Evolutionary conservation across 2,113 vertebrate species (phyloP).

Genomic region (Raja brachyura): DNA sequence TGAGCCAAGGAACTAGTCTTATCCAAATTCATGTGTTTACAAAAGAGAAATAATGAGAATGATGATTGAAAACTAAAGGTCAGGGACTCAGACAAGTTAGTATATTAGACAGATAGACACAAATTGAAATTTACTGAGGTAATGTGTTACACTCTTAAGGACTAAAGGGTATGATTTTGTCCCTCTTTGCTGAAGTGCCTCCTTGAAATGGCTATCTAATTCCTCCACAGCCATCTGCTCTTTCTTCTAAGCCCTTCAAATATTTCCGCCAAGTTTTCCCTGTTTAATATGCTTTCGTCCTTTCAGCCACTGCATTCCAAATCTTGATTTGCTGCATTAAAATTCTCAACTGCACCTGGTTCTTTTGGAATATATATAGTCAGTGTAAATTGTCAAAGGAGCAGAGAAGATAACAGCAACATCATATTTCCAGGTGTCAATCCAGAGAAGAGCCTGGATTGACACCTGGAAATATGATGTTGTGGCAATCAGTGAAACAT

Average conservation of each 20-base stretch:
- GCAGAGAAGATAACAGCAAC: too few relatives aligned
- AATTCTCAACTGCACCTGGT: background rate
- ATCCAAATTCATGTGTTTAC: background rate
- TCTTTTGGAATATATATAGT: background rate
- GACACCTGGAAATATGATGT: too few relatives aligned
- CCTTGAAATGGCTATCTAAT: background rate
- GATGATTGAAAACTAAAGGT: background rate
- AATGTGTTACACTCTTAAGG: background rate
- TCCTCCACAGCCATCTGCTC: background rate
- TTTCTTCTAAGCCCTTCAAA: too few relatives aligned
- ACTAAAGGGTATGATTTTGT: too few relatives aligned
- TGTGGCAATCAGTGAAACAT: too few relatives aligned
- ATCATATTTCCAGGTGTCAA: too few relatives aligned
- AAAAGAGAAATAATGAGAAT: background rate
- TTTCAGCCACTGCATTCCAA: background rate
- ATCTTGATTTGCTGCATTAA: background rate
- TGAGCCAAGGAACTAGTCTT: background rate
- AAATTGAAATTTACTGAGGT: background rate
- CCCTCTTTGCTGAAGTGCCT: too few relatives aligned
- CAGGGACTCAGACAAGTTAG: background rate
- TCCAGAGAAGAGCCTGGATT: too few relatives aligned
- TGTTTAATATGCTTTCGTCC: background rate
- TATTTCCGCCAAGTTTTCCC: too few relatives aligned
- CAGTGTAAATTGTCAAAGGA: too few relatives aligned
- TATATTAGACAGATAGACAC: background rate